These are phyloP conservation scores for Volucella bombylans DNA, from an alignment of 2,888 invertebrate species.

Conservation along the genomic window DNA sequence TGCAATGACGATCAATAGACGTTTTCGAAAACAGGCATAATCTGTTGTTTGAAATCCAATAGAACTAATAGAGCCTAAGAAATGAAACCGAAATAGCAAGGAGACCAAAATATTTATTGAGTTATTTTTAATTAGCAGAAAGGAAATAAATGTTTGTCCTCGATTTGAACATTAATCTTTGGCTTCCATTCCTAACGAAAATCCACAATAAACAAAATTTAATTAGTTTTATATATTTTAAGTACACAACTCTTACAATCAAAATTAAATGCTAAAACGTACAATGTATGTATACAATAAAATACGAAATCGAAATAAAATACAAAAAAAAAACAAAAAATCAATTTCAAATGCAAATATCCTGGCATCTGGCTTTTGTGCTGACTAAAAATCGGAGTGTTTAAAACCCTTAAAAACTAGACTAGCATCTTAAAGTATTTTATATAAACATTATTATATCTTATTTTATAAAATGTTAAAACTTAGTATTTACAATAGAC, in stretches of 20 bases:
- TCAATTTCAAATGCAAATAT: slow-evolving; percentile 61
- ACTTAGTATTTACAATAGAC: slow-evolving; percentile 67
- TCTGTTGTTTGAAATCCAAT: too few relatives aligned
- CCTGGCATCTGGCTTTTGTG: slow-evolving; percentile 59
- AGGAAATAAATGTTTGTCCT: too few relatives aligned
- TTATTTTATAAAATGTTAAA: slow-evolving; percentile 40
- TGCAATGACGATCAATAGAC: too few relatives aligned
- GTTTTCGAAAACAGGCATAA: too few relatives aligned
- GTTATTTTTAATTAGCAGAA: too few relatives aligned
- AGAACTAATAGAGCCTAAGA: too few relatives aligned
- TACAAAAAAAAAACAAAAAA: slow-evolving; percentile 5
- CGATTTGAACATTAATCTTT: too few relatives aligned
- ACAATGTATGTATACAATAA: slow-evolving; percentile 62
- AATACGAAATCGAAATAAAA: slow-evolving; percentile 30
- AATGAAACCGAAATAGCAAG: too few relatives aligned
- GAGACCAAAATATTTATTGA: too few relatives aligned
- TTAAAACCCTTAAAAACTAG: slow-evolving; percentile 44
- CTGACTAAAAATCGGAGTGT: slow-evolving; percentile 59
- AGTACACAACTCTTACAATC: slow-evolving; percentile 66
- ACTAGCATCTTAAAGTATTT: slow-evolving; percentile 33
- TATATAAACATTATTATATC: slow-evolving; percentile 51
- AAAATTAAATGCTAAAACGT: slow-evolving; percentile 64
- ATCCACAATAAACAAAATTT: not conserved
- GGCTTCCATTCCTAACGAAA: too few relatives aligned
- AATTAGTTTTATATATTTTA: slow-evolving; percentile 58